Base-by-base conservation (phyloP, 2,888 invertebrate genomes). In the Cephus pulcher region DNA sequence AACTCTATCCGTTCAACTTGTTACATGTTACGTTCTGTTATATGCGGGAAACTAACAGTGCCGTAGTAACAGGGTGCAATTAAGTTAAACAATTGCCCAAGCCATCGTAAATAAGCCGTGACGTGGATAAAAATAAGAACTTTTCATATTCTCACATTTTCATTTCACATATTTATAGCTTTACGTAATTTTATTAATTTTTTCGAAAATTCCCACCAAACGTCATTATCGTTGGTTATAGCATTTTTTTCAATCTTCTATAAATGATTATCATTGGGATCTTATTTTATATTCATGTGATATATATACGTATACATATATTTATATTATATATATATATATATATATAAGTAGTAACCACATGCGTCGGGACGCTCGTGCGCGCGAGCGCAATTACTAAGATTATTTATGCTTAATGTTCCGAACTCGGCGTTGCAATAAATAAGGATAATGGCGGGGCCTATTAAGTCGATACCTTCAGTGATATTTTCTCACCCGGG, bases 81-180 rank as follows among this genome's bases (percentile, higher is more conserved):
- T 89, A 89, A 90, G 89, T 89, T 89, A 89, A 90, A 90, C 90
- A 90, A 90, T 90, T 90, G 89, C 86, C 86, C 82, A 84, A 85
- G 80, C 87, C 87, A 82, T 83, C 85, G 84, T 89, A 88, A 89
- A 90, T 87, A 89, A 86, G 83, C 82, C 73, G 12, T 12, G 71
- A 32, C 71, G 71, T 4, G 1, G 71, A 6, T 32, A 71, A 9
- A 34, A 56, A 56, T 56, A 2, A 9, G 9, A 56, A 30, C 32
- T 11, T 32, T 33, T 34, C 71, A 1, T 1, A 33, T 71, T 32
- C 4, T 71, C 12, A 23, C 9, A 15, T 56, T 23, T 15, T 23
- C 23, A 56, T 56, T 9, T 15, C 23, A 2, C 23, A 2, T 23
- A 6, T 9, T 56, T 23, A 56, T 9, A 56, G 23, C 9, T 12